Evolutionary conservation across 1,140 invertebrate genomes (phyloP).

Genomic region (Brachionus koreanus): DNA sequence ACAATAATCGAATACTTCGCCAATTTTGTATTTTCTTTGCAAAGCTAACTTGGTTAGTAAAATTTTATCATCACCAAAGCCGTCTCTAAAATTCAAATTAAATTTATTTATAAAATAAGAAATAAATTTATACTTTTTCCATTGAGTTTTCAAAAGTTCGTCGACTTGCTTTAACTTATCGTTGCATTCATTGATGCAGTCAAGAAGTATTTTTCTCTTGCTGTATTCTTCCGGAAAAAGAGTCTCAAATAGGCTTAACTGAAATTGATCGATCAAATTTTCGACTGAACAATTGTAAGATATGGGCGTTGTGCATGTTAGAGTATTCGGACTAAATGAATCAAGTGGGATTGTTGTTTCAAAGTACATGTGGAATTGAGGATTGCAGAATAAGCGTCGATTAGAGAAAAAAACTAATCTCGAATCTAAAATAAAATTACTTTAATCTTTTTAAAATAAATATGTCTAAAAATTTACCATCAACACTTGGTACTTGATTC

Average conservation of each 20-base stretch:
- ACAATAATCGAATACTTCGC: conserved; percentile 28
- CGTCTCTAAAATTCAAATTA: not conserved
- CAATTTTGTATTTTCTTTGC: conserved; percentile 38
- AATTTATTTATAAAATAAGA: not conserved
- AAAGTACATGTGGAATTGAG: conserved; percentile 11
- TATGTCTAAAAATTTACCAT: not conserved
- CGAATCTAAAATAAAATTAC: conserved; percentile 4
- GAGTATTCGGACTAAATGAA: not conserved
- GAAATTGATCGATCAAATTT: conserved; percentile 38
- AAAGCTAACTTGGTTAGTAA: conserved; percentile 25
- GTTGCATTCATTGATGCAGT: not conserved
- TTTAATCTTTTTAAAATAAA: not conserved
- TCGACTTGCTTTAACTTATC: conserved; percentile 15
- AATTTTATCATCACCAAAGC: conserved; percentile 38
- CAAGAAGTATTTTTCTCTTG: not conserved
- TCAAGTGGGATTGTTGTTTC: not conserved
- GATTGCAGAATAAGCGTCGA: conserved; percentile 38
- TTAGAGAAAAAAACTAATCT: conserved; percentile 32
- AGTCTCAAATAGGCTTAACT: conserved; percentile 8
- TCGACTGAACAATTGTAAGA: conserved; percentile 11
- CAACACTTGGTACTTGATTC: not conserved
- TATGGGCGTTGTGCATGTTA: conserved; percentile 7
- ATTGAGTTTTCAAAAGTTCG: conserved; percentile 18
- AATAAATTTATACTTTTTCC: conserved; percentile 29
- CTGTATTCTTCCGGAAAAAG: conserved; percentile 23